Conservation (phyloP, 1,140 invertebrate species). For the Drosophila athabasca region DNA sequence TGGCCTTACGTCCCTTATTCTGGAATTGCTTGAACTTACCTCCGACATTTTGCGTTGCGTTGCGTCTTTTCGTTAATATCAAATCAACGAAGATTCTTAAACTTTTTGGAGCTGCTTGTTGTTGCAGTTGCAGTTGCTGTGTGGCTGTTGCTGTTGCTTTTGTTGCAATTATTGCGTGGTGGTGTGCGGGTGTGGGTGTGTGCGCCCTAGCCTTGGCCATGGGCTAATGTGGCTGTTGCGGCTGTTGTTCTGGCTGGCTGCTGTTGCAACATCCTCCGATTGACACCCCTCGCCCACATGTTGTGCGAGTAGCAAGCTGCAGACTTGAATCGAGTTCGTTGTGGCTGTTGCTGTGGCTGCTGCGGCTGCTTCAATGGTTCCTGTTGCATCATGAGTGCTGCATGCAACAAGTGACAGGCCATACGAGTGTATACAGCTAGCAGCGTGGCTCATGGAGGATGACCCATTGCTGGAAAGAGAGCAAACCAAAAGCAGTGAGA, state of each 20-base stretch:
- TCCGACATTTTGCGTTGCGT: slow-evolving; percentile 63
- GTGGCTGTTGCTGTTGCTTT: background rate
- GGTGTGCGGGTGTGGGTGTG: background rate
- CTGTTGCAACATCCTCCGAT: slow-evolving; percentile 53
- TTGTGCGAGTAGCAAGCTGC: slow-evolving; percentile 51
- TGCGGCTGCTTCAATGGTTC: slow-evolving; percentile 8
- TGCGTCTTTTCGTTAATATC: slow-evolving; percentile 37
- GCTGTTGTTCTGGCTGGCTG: slow-evolving; percentile 5
- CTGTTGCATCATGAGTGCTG: slow-evolving; percentile 56
- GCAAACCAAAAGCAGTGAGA: background rate
- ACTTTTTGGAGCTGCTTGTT: slow-evolving; percentile 37
- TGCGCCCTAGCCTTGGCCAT: slow-evolving; percentile 34
- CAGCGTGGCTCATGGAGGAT: slow-evolving; percentile 52
- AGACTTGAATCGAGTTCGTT: slow-evolving; percentile 63
- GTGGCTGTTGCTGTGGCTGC: slow-evolving; percentile 28
- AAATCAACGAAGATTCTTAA: slow-evolving; percentile 35
- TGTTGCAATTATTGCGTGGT: slow-evolving; percentile 12
- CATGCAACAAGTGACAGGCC: slow-evolving; percentile 73
- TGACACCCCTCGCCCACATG: slow-evolving; percentile 47
- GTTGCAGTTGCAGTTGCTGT: slow-evolving; percentile 30
- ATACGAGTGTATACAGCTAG: slow-evolving; percentile 44
- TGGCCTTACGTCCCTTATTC: background rate
- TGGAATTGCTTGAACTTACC: slow-evolving; percentile 39
- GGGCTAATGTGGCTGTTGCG: slow-evolving; percentile 31
- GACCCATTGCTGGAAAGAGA: slow-evolving; percentile 45